Base-by-base conservation (phyloP, 2,888 invertebrate species). In the Tanytarsus gracilentus region DNA sequence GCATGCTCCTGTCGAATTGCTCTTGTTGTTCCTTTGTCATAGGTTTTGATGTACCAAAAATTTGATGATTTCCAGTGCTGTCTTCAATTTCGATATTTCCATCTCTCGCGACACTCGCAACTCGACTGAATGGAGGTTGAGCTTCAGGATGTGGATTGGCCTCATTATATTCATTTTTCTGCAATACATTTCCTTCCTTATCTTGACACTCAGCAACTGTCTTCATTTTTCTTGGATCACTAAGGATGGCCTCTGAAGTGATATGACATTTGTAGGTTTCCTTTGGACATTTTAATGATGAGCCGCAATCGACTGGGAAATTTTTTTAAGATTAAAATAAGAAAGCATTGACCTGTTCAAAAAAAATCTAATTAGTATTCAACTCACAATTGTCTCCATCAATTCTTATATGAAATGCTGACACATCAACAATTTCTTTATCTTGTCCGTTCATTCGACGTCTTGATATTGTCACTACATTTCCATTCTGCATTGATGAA, bases 21-120 rank as follows among this genome's bases (percentile, higher is more conserved):
- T 58, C 58, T 27, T 44, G 44, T 29, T 58, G 21, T 44, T 58
- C 58, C 30, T 48, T 58, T 1, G 58, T 58, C 8, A 58, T 16
- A 9, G 23, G 25, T 11, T 26, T 39, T 23, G 23, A 18, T n/a
- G 7, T 25, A 2, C 18, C 7, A 5, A 4, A 26, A 14, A 36
- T 39, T 9, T 9, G 21, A 6, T 56, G 25, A 14, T n/a, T 25
- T 11, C 58, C 58, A 16, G 27, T 44, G 30, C 58, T 58, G 9
- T 58, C 58, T 48, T 58, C 29, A 21, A 29, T n/a, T 9, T 18
- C 27, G 6, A 58, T 30, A 3, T 8, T 8, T 5, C 58, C 58
- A 18, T 58, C 48, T 23, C 48, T 27, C 23, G 27, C 23, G 14
- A 49, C 49, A 14, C n/a, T 29, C 11, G 48, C 29, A 23, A 40